phyloP scores from a whole-genome alignment of 2,113 vertebrate genomes.

The Neotragus pygmaeus region DNA sequence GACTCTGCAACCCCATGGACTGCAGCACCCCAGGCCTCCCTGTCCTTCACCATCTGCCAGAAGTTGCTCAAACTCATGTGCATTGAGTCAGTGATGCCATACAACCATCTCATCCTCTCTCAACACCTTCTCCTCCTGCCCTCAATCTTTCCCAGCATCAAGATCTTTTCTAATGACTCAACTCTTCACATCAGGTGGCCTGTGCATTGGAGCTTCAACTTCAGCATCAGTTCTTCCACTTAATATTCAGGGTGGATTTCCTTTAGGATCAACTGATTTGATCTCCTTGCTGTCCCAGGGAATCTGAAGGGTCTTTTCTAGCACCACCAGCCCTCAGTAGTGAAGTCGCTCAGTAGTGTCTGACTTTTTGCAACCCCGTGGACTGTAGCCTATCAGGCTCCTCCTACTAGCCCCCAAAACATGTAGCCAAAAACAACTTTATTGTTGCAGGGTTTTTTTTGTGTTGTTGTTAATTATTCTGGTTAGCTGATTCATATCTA shows the following conservation, averaged over 20 bases:
- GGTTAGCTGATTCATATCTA: not conserved
- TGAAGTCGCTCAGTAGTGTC: too few species aligned
- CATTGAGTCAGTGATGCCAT: not conserved
- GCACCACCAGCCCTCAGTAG: not conserved
- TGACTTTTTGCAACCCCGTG: accelerated
- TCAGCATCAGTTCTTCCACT: not conserved
- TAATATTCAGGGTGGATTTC: not conserved
- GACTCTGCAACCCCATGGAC: not conserved
- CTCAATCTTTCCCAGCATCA: not conserved
- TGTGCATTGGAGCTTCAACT: not conserved
- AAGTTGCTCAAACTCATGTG: not conserved
- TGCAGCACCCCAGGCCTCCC: not conserved
- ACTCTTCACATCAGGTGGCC: not conserved
- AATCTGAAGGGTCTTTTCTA: not conserved
- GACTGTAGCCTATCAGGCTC: too few species aligned
- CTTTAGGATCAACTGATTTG: not conserved
- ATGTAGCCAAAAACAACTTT: not conserved
- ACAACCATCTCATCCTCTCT: not conserved
- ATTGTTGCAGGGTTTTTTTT: not conserved
- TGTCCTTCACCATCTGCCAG: not conserved
- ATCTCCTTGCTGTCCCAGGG: not conserved
- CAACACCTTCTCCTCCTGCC: not conserved
- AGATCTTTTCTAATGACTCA: not conserved
- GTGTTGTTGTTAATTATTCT: not conserved
- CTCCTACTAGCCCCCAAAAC: not conserved